phyloP scores from a whole-genome alignment of 2,888 invertebrate species.

The Drosophila pseudotalamancana region DNA sequence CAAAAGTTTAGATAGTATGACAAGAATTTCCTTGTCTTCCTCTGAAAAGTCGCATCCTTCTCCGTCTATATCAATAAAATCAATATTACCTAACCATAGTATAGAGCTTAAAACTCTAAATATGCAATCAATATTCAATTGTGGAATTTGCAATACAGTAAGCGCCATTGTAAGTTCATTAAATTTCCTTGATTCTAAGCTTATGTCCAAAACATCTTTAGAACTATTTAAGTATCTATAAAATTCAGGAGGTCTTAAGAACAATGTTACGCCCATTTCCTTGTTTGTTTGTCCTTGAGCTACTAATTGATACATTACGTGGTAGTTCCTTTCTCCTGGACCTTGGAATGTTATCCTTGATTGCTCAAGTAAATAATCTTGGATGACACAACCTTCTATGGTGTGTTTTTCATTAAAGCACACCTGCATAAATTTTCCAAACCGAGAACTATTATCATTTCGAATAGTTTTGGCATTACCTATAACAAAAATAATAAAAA shows the following conservation, averaged over 20 bases:
- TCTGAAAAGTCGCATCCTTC: constrained; percentile 91
- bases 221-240: constrained; percentile 94
- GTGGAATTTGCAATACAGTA: constrained; percentile 94
- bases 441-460: constrained; percentile 96
- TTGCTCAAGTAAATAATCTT: constrained; percentile 95
- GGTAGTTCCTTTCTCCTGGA: constrained; percentile 94
- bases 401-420: constrained; percentile 95
- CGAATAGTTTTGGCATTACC: constrained; percentile 97
- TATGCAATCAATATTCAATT: constrained; percentile 94
- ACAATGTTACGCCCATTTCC: constrained; percentile 90
- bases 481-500: no score
- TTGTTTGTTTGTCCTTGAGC: constrained; percentile 93
- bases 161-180: constrained; percentile 95
- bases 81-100: constrained; percentile 95
- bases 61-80: constrained; percentile 94
- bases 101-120: constrained; percentile 95
- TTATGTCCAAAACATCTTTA: constrained; percentile 89
- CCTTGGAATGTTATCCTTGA: constrained; percentile 96
- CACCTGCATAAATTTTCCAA: constrained; percentile 98
- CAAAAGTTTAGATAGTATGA: constrained; percentile 89
- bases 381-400: constrained; percentile 95
- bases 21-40: constrained; percentile 89
- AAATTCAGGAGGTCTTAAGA: constrained; percentile 90
- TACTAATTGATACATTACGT: constrained; percentile 95
- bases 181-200: constrained; percentile 89